Percentiles rank a stretch among this genome's conserved stretches.
These are phyloP conservation scores for Sebastes hopkinsi DNA, from an alignment of 2,797 vertebrate species.

Conservation along the genomic window DNA sequence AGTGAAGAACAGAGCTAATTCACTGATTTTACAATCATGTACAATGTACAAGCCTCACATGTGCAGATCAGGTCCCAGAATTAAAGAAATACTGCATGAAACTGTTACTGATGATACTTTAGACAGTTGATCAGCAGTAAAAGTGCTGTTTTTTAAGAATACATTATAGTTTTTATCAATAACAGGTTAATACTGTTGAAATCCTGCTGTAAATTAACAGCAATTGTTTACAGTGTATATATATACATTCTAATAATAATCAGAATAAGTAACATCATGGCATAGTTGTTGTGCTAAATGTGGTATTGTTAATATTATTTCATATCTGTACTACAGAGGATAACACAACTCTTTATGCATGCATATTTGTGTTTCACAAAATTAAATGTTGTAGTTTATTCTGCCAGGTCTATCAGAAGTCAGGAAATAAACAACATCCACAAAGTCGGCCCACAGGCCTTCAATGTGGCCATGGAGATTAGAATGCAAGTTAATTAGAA, in stretches of 20 bases:
- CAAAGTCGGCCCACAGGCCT: slow-evolving; percentile 36
- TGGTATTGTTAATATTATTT: not conserved
- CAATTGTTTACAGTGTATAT: not conserved
- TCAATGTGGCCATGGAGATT: slow-evolving; percentile 47
- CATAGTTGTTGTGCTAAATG: not conserved
- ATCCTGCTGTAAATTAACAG: too few relatives aligned
- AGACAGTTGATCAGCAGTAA: too few relatives aligned
- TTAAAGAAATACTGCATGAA: too few relatives aligned
- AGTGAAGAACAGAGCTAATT: too few relatives aligned
- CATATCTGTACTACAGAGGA: not conserved
- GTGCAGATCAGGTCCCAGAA: too few relatives aligned
- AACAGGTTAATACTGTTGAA: too few relatives aligned
- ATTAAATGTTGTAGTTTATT: slow-evolving; percentile 14
- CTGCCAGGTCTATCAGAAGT: slow-evolving; percentile 28
- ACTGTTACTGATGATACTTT: too few relatives aligned
- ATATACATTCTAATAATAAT: not conserved
- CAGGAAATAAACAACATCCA: slow-evolving; percentile 46
- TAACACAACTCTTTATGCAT: not conserved
- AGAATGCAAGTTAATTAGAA: slow-evolving; percentile 62
- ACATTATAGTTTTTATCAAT: too few relatives aligned
- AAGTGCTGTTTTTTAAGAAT: too few relatives aligned
- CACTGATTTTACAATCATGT: too few relatives aligned
- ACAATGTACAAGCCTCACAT: too few relatives aligned
- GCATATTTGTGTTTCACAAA: not conserved
- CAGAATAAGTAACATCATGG: not conserved